Percentiles rank a stretch among this genome's conserved stretches.
Conservation (phyloP, 2,797 vertebrate species). For the Pangasius macronema region DNA sequence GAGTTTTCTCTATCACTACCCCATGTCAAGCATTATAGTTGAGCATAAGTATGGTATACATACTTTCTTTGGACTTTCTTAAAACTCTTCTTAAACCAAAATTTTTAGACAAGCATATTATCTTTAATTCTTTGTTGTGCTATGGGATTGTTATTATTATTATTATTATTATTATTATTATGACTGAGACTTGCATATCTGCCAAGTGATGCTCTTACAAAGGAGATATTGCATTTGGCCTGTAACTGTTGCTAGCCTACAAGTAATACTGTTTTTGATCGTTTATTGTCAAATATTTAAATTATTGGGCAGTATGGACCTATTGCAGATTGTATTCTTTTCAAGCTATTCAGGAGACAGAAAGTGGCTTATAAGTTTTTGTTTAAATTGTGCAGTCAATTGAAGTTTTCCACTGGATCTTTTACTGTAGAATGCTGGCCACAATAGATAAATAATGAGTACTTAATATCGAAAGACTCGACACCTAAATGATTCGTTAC, state of each 20-base stretch:
- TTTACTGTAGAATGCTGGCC: not conserved
- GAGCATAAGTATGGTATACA: not conserved
- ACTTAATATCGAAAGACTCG: not conserved
- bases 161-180: not conserved
- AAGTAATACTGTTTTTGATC: not conserved
- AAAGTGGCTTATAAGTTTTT: not conserved
- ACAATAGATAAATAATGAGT: not conserved
- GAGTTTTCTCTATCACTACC: not conserved
- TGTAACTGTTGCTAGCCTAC: not conserved
- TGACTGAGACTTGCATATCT: not conserved
- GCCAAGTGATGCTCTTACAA: not conserved
- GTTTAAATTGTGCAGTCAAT: not conserved
- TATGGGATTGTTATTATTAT: not conserved
- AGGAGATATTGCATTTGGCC: not conserved
- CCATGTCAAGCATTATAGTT: not conserved
- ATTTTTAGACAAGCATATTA: not conserved
- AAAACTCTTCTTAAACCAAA: not conserved
- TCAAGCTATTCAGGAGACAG: not conserved
- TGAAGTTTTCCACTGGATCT: not conserved
- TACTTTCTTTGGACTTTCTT: not conserved
- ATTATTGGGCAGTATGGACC: not conserved
- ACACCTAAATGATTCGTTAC: not conserved
- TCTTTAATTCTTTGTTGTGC: not conserved
- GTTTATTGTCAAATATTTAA: not conserved
- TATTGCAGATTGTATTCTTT: not conserved